These are phyloP conservation scores for Gila orcuttii DNA, from an alignment of 2,113 vertebrate genomes.

Conservation along the genomic window DNA sequence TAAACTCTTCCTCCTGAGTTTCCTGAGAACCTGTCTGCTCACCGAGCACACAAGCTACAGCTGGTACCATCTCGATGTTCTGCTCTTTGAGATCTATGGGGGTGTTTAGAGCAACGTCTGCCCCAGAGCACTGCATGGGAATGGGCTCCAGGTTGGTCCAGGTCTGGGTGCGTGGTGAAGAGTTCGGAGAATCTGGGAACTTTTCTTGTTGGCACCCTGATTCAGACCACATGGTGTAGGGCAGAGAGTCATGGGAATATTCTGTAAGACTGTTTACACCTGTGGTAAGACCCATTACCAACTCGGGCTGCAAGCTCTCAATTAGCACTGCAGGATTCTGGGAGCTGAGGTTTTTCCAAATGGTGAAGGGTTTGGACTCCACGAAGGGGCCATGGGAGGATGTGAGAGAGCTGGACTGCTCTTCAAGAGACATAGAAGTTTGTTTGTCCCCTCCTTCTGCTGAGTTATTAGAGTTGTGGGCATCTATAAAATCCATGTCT, in stretches of 20 bases:
- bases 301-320: slow-evolving; percentile 53
- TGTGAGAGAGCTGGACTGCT: slow-evolving; percentile 40
- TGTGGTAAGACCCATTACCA: slow-evolving; percentile 40
- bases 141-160: slow-evolving; percentile 77
- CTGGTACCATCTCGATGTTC: slow-evolving; percentile 56
- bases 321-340: slow-evolving; percentile 63
- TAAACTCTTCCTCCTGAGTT: slow-evolving; percentile 35
- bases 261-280: background rate
- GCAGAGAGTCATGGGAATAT: slow-evolving; percentile 26
- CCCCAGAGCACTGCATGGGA: slow-evolving; percentile 58
- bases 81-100: slow-evolving; percentile 62
- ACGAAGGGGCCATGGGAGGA: slow-evolving; percentile 47
- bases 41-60: slow-evolving; percentile 56
- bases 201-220: slow-evolving; percentile 74
- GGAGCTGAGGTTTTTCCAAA: slow-evolving; percentile 75
- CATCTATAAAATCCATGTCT: background rate
- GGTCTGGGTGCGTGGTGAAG: slow-evolving; percentile 65
- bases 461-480: background rate
- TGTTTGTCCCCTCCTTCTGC: background rate
- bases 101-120: slow-evolving; percentile 60
- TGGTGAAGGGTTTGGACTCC: slow-evolving; percentile 69
- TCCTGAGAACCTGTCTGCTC: slow-evolving; percentile 58
- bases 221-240: slow-evolving; percentile 73
- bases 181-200: slow-evolving; percentile 65
- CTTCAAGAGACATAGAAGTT: background rate